phyloP scores from a whole-genome alignment of 2,797 vertebrate species.

The Pipistrellus nathusii region DNA sequence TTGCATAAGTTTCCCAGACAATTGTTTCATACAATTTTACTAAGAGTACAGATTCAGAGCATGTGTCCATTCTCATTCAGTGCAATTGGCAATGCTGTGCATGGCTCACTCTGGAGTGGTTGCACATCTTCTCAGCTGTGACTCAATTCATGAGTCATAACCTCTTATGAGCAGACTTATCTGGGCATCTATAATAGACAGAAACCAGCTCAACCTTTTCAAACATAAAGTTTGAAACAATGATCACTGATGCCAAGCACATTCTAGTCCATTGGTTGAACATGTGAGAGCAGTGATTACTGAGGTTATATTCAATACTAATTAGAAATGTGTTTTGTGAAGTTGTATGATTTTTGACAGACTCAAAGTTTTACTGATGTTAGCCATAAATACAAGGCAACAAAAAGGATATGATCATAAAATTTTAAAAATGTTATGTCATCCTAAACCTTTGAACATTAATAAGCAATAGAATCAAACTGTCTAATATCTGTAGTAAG shows the following conservation, averaged over 20 bases:
- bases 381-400: background rate
- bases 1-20: slow-evolving; percentile 80
- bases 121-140: background rate
- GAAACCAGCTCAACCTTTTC: background rate
- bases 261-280: too few relatives aligned
- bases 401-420: background rate
- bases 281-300: rapidly evolving
- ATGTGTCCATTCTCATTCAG: rapidly evolving
- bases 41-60: slow-evolving; percentile 23
- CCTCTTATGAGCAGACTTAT: rapidly evolving
- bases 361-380: background rate
- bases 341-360: background rate
- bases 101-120: background rate
- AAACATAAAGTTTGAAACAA: background rate
- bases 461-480: background rate
- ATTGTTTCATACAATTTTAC: slow-evolving; percentile 76
- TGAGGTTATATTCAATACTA: background rate
- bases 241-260: rapidly evolving
- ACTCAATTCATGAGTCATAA: background rate
- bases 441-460: background rate
- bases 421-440: background rate
- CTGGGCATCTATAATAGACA: background rate
- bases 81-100: rapidly evolving
- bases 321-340: background rate
- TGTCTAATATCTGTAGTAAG: background rate